Evolutionary conservation across 2,888 invertebrate species (phyloP).

Genomic region (Sminthurides aquaticus): DNA sequence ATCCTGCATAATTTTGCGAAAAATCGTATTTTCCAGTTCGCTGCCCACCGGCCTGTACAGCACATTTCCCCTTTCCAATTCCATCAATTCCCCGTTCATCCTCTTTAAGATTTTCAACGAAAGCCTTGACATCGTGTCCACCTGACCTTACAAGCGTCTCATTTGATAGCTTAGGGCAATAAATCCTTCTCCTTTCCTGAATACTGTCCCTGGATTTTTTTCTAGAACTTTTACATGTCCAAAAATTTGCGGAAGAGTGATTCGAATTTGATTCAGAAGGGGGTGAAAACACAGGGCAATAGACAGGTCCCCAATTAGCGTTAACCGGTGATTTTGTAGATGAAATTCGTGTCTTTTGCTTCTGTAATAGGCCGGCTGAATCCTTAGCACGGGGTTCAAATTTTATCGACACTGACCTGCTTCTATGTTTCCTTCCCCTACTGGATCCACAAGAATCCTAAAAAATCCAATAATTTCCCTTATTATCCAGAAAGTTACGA

Average conservation of each 20-base stretch:
- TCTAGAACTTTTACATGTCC: neutral
- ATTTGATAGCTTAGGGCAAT: neutral
- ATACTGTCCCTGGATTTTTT: neutral
- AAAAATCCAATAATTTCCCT: too few relatives aligned
- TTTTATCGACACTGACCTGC: neutral
- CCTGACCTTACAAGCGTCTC: neutral
- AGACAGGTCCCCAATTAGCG: neutral
- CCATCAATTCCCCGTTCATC: too few relatives aligned
- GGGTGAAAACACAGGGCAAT: neutral
- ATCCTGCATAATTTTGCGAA: too few relatives aligned
- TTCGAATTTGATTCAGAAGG: neutral
- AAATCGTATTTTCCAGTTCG: too few relatives aligned
- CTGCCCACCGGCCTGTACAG: too few relatives aligned
- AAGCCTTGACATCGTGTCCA: neutral
- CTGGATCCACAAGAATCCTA: too few relatives aligned
- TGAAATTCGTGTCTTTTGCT: neutral
- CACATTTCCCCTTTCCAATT: too few relatives aligned
- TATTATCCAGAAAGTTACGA: too few relatives aligned
- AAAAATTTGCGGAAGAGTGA: neutral
- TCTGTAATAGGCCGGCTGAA: neutral
- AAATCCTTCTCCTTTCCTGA: neutral
- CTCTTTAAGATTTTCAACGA: neutral
- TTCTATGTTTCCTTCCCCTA: too few relatives aligned
- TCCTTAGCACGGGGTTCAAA: neutral
- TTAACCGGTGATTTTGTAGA: neutral